Evolutionary conservation across 30 jellyfish, hydroid and myxozoan species (phyloP), one percentile per base, ranked within the genome.

Genomic region (Hydractinia symbiolongicarpus): DNA sequence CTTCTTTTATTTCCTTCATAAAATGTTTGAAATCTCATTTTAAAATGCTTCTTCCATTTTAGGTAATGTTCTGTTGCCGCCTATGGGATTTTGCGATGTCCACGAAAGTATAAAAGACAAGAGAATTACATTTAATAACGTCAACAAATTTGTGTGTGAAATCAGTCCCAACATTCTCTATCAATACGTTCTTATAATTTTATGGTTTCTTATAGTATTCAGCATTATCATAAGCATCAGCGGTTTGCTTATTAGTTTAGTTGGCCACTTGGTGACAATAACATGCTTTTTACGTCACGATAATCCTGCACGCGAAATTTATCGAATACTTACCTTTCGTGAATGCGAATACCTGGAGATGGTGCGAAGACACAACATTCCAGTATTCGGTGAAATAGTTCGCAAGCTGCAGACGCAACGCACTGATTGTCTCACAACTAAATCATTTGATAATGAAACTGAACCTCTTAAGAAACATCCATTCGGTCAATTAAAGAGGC

Each of bases 351-450:
- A 79, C 44, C 67, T 79, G 73, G 87, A 79, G 49, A 79, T 79
- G 87, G 50, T 79, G 10, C 87, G 87, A 7, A 83, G 87, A 8
- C 87, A 67, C 70, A 79, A 79, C 44, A 79, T 79, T 20, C 87
- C 87, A 13, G 50, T 79, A 20, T 79, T 79, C 50, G 87, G 87
- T n/a, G 87, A 79, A 30, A 67, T 79, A 5, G 87, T 79, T 30
- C 82, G 87, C 11, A 66, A 58, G 21, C 51, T 79, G 69, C 87
- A 58, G 50, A 66, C 20, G 49, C 11, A 62, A 8, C 84, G 87
- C 51, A 15, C 81, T 8, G 87, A 79, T 49, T 79, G 87, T 52
- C 52, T 14, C 16, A 52, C 80, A 5, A 62, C 13, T 10, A 53
- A 54, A 16, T 15, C 87, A 20, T 79, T 79, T 67, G 84, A 79